phyloP scores from a whole-genome alignment of 2,113 vertebrate species.

The Tylochromis polylepis region DNA sequence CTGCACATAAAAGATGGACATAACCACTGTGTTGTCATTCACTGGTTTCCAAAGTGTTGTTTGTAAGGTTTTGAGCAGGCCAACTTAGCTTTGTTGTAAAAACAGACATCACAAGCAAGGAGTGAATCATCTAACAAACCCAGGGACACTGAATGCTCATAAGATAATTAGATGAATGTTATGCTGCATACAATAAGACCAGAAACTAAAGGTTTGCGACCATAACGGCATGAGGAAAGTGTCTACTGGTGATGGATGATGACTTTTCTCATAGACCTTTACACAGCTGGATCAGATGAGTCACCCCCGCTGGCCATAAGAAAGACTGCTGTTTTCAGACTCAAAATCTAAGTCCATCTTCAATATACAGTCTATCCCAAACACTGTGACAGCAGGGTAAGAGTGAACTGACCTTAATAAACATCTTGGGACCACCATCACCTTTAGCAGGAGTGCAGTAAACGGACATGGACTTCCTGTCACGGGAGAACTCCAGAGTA shows the following conservation, averaged over 20 bases:
- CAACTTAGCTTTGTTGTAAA: background rate
- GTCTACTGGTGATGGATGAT: background rate
- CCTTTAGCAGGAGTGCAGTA: conserved; percentile 86
- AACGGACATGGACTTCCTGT: conserved; percentile 94
- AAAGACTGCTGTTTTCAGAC: background rate
- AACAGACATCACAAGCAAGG: background rate
- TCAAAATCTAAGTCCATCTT: background rate
- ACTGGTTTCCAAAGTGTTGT: background rate
- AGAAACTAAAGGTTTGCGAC: background rate
- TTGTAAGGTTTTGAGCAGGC: background rate
- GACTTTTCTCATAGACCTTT: background rate
- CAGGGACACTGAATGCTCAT: background rate
- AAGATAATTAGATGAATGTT: background rate
- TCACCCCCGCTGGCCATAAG: background rate
- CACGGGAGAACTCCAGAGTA: conserved; percentile 91
- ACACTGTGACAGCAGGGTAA: background rate
- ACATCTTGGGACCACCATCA: conserved; percentile 88
- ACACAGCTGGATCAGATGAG: background rate
- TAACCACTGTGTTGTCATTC: too few relatives aligned
- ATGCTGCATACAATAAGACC: background rate
- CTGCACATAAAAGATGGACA: too few relatives aligned
- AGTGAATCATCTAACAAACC: background rate
- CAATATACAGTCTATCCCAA: background rate
- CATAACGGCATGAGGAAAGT: background rate
- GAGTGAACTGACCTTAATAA: conserved; percentile 77